phyloP scores from a whole-genome alignment of 1,140 invertebrate species.

The Heterodera carotae region DNA sequence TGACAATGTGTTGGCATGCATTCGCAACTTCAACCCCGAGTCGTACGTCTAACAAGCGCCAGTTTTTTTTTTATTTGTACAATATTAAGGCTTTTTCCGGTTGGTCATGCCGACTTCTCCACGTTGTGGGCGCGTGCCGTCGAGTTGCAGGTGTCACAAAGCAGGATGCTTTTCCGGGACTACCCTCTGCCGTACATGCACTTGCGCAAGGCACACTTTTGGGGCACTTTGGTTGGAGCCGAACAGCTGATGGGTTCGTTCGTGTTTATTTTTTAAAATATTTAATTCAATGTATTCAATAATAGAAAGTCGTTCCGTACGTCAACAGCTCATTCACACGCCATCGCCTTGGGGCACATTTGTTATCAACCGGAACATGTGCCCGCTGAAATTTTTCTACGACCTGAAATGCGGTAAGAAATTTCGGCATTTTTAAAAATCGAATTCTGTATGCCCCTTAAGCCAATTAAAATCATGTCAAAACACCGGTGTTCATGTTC shows the following conservation, averaged over 20 bases:
- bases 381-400: conserved; percentile 92
- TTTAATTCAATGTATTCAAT: conserved; percentile 30
- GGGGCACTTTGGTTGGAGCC: conserved; percentile 84
- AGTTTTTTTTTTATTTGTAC: conserved; percentile 18
- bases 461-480: too few species aligned
- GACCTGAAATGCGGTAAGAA: conserved; percentile 82
- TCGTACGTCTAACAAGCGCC: conserved; percentile 69
- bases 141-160: conserved; percentile 77
- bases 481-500: too few species aligned
- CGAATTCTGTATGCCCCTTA: conserved; percentile 15
- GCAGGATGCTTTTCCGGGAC: conserved; percentile 87
- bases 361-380: conserved; percentile 77
- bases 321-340: conserved; percentile 67
- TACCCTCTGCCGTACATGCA: conserved; percentile 78
- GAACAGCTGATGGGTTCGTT: conserved; percentile 77
- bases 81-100: conserved; percentile 79
- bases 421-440: conserved; percentile 6
- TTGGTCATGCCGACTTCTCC: conserved; percentile 83
- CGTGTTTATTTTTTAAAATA: not conserved
- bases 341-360: conserved; percentile 68
- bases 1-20: conserved; percentile 76
- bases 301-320: conserved; percentile 47
- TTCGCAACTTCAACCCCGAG: conserved; percentile 80
- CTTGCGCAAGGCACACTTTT: conserved; percentile 75
- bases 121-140: conserved; percentile 89